Evolutionary conservation across 2,113 vertebrate genomes (phyloP), one percentile per base, ranked within the genome.

Genomic region (Rhodinocichla rosea): DNA sequence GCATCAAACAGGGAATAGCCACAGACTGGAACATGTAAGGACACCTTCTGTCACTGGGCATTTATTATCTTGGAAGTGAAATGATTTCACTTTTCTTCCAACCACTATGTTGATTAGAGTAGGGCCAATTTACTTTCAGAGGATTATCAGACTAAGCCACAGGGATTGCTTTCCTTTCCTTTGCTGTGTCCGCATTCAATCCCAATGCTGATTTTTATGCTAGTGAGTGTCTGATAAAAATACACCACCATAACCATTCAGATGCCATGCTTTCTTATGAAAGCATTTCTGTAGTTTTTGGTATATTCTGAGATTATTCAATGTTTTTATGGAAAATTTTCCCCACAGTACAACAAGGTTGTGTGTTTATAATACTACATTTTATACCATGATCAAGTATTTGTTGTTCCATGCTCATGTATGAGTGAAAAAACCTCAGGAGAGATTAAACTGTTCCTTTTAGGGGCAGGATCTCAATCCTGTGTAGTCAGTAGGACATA

Each of bases 81-180:
- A 84, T 73, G 80, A 96, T 95, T 94, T 96, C 90, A 97, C 91
- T 96, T 96, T 96, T 93, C 78, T 52, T 79, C 70, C 90, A 82
- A 74, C 88, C 67, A 79, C 85, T 94, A 53, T 76, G 91, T 95
- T 95, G 95, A 89, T 93, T 95, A 89, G 93, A 80, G 93, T 14
- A 91, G 93, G 95, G 96, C 93, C 94, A 95, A 87, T 94, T 95
- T 97, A 91, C 92, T 97, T 96, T 96, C 92, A 96, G 91, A 89
- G 87, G 94, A 95, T 97, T 97, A 96, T 55, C 87, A 87, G 91
- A 74, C 76, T 97, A 96, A 97, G 65, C 88, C 62, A 57, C 13
- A 13, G 62, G 86, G 90, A 94, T 91, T 88, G 82, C 90, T 94
- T 93, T 95, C 95, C 89, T 96, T 97, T 97, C 95, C 71, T 94